These are phyloP conservation scores for Sebastes iracundus DNA, from an alignment of 2,797 vertebrate genomes.

Conservation along the genomic window DNA sequence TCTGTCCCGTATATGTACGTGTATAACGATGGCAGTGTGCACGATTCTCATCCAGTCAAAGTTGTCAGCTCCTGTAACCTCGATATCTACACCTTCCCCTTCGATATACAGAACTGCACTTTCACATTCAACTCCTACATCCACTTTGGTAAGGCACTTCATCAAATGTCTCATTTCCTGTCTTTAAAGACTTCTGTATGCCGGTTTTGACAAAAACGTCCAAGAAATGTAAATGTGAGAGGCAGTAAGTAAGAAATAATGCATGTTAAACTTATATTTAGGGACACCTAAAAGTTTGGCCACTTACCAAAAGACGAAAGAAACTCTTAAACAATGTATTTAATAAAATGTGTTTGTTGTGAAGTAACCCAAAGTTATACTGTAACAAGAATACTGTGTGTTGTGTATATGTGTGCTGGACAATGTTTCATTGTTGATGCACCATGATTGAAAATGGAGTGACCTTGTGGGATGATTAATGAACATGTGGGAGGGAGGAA, in stretches of 20 bases:
- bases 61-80: conserved; percentile 82
- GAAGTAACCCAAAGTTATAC: not conserved
- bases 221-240: not conserved
- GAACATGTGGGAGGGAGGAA: not conserved
- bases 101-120: conserved; percentile 83
- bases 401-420: not conserved
- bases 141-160: conserved; percentile 65
- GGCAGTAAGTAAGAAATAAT: not conserved
- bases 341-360: not conserved
- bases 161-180: not conserved
- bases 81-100: conserved; percentile 83
- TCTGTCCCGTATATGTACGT: conserved; percentile 72
- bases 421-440: not conserved
- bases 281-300: not conserved
- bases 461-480: not conserved
- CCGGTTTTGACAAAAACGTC: not conserved
- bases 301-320: not conserved
- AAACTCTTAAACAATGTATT: not conserved
- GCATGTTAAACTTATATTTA: not conserved
- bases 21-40: conserved; percentile 49
- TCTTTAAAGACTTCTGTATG: not conserved
- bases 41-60: conserved; percentile 62
- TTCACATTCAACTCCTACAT: conserved; percentile 76
- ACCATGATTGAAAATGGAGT: not conserved
- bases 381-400: not conserved